Evolutionary conservation across 2,888 invertebrate species (phyloP).

Genomic region (Phyllotreta striolata): DNA sequence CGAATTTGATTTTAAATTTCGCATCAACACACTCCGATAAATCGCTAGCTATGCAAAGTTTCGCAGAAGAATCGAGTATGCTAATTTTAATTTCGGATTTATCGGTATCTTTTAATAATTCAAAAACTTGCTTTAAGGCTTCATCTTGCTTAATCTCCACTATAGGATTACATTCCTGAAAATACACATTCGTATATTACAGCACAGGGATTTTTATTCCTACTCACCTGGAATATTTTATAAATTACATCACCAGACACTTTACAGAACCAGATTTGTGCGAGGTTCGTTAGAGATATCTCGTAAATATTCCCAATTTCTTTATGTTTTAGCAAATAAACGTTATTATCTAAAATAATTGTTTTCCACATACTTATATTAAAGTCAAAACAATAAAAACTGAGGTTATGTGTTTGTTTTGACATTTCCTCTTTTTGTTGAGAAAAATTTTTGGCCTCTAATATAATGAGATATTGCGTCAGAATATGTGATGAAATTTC

Average conservation of each 20-base stretch:
- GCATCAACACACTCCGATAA: conserved; percentile 17
- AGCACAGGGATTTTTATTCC: conserved; percentile 2
- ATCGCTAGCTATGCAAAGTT: conserved; percentile 37
- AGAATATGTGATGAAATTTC: too few relatives aligned
- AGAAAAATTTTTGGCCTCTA: too few relatives aligned
- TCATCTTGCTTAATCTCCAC: conserved; percentile 48
- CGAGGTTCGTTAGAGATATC: conserved; percentile 51
- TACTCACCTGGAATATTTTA: conserved; percentile 49
- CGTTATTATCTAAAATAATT: conserved; percentile 43
- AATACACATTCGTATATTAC: conserved; percentile 33
- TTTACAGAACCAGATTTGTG: conserved; percentile 51
- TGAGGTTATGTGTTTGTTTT: too few relatives aligned
- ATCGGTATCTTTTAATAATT: conserved; percentile 39
- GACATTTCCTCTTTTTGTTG: too few relatives aligned
- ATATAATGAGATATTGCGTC: too few relatives aligned
- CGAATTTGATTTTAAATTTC: conserved; percentile 44
- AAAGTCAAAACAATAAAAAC: too few relatives aligned
- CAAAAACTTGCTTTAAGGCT: conserved; percentile 34
- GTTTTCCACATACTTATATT: conserved; percentile 49
- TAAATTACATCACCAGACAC: conserved; percentile 44
- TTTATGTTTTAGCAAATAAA: conserved; percentile 49
- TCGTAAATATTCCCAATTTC: conserved; percentile 37
- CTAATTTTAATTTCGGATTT: conserved; percentile 32
- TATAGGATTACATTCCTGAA: conserved; percentile 53
- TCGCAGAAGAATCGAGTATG: conserved; percentile 32